phyloP scores from a whole-genome alignment of 2,113 vertebrate species.

The Grallaria varia region DNA sequence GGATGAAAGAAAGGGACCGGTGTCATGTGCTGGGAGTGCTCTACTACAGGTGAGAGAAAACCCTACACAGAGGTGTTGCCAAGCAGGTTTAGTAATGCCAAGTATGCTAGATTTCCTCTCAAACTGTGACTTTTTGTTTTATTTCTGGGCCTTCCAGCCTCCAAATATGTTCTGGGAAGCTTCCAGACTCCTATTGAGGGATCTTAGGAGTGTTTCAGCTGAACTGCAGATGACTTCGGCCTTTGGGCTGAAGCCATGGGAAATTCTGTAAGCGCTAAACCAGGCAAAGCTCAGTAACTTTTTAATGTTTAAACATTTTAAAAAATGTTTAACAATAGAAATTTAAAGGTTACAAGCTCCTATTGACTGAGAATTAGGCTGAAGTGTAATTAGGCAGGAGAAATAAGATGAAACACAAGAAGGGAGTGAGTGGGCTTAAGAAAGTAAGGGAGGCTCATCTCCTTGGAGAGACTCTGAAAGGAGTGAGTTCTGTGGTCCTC shows the following conservation, averaged over 20 bases:
- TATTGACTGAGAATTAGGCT: not conserved
- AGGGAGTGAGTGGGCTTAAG: not conserved
- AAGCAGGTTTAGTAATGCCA: not conserved
- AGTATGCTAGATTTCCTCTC: not conserved
- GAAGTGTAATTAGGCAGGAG: not conserved
- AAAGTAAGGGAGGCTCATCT: not conserved
- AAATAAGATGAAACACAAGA: not conserved
- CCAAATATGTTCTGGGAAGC: not conserved
- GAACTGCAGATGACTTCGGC: not conserved
- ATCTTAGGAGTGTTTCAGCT: not conserved
- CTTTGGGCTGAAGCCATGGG: not conserved
- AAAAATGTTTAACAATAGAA: not conserved
- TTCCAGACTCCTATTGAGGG: not conserved
- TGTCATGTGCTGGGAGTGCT: not conserved
- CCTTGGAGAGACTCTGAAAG: not conserved
- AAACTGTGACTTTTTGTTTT: not conserved
- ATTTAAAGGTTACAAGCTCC: not conserved
- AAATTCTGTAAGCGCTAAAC: not conserved
- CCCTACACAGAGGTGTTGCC: not conserved
- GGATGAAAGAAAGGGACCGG: not conserved
- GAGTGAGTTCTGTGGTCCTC: not conserved
- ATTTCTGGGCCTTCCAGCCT: not conserved
- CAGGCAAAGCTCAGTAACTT: not conserved
- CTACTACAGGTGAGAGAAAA: not conserved
- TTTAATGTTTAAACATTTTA: not conserved